Evolutionary conservation across 2,888 invertebrate genomes (phyloP).

Genomic region (Psylliodes chrysocephalus): DNA sequence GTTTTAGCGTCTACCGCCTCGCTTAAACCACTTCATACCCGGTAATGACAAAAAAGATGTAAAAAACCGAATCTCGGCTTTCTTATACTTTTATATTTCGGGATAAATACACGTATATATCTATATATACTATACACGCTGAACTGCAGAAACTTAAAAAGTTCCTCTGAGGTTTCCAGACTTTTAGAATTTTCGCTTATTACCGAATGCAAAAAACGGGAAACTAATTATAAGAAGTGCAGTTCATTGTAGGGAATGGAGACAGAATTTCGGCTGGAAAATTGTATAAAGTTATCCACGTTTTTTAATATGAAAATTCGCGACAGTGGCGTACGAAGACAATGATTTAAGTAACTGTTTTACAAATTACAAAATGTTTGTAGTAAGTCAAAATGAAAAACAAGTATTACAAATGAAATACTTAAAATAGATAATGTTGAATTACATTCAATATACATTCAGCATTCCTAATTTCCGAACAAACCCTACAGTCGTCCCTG

Average conservation of each 20-base stretch:
- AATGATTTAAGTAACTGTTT: too few species aligned
- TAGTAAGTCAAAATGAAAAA: too few species aligned
- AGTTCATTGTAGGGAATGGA: background rate
- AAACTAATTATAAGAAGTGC: slow-evolving; percentile 32
- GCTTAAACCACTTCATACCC: slow-evolving; percentile 42
- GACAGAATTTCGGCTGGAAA: too few species aligned
- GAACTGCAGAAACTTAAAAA: slow-evolving; percentile 4
- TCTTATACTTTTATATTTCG: slow-evolving; percentile 41
- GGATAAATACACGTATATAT: slow-evolving; percentile 20
- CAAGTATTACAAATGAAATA: too few species aligned
- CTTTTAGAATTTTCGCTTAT: slow-evolving; percentile 42
- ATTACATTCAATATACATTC: too few species aligned
- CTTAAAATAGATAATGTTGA: too few species aligned
- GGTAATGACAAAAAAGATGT: slow-evolving; percentile 56
- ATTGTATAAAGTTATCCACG: too few species aligned
- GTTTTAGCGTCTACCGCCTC: slow-evolving; percentile 30
- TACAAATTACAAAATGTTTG: too few species aligned
- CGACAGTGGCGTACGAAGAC: too few species aligned
- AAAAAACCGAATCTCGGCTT: slow-evolving; percentile 47
- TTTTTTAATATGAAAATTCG: too few species aligned
- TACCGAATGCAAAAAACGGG: slow-evolving; percentile 41
- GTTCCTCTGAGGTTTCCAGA: slow-evolving; percentile 32
- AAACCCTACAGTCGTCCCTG: too few species aligned
- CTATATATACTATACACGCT: slow-evolving; percentile 14
- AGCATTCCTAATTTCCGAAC: too few species aligned